Evolutionary conservation across 2,888 invertebrate genomes (phyloP).

Genomic region (Tridacna gigas): DNA sequence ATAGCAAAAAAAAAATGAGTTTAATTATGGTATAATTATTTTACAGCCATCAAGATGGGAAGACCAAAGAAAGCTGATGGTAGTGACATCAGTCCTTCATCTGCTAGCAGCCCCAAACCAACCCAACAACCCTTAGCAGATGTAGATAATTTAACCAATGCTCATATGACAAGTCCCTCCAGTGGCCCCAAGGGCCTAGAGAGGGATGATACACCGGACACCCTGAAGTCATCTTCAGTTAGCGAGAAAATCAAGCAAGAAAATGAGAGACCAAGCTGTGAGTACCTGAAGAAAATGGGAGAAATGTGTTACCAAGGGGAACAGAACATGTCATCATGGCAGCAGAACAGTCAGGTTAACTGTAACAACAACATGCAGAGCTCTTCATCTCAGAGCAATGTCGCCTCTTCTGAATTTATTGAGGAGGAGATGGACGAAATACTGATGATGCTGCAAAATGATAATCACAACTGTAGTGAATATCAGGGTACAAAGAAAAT

Average conservation of each 20-base stretch:
- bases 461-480: slow-evolving; percentile 45
- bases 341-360: slow-evolving; percentile 24
- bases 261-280: slow-evolving; percentile 53
- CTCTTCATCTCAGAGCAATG: slow-evolving; percentile 16
- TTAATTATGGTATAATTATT: background rate
- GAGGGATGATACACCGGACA: slow-evolving; percentile 50
- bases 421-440: slow-evolving; percentile 74
- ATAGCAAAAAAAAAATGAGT: too few relatives aligned
- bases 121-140: slow-evolving; percentile 44
- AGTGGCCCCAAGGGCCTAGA: slow-evolving; percentile 22
- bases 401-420: slow-evolving; percentile 52
- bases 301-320: slow-evolving; percentile 36
- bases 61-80: slow-evolving; percentile 77
- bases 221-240: slow-evolving; percentile 55
- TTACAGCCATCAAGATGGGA: slow-evolving; percentile 80
- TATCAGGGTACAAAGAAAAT: slow-evolving; percentile 43
- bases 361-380: slow-evolving; percentile 15
- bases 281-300: slow-evolving; percentile 50
- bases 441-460: slow-evolving; percentile 65
- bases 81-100: slow-evolving; percentile 45
- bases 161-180: slow-evolving; percentile 50
- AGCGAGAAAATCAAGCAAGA: slow-evolving; percentile 49
- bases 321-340: slow-evolving; percentile 39
- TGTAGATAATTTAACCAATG: slow-evolving; percentile 44
- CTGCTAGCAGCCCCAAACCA: slow-evolving; percentile 50